Evolutionary conservation across 2,113 vertebrate species (phyloP).

Genomic region (Sebastes schlegelii): DNA sequence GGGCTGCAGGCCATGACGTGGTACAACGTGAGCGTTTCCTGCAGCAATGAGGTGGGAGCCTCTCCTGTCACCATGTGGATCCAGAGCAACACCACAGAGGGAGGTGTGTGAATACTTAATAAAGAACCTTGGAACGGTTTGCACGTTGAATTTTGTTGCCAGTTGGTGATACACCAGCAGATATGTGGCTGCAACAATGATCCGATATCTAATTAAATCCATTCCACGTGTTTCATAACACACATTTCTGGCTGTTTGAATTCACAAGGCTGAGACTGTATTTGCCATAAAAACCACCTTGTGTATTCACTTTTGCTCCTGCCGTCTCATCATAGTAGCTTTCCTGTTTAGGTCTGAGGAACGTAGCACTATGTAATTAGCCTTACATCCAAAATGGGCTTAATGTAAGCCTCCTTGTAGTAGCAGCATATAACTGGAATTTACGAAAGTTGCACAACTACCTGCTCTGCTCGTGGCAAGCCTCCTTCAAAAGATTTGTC

Average conservation of each 20-base stretch:
- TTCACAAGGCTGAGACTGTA: background rate
- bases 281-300: conserved; percentile 6
- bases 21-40: conserved; percentile 91
- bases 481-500: conserved; percentile 22
- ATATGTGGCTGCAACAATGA: background rate
- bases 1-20: conserved; percentile 87
- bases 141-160: background rate
- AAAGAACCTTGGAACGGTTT: background rate
- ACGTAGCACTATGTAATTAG: conserved; percentile 49
- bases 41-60: conserved; percentile 91
- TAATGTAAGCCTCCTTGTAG: conserved; percentile 17
- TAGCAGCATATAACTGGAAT: conserved; percentile 30
- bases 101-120: conserved; percentile 83
- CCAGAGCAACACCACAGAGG: conserved; percentile 90
- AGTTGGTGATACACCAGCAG: background rate
- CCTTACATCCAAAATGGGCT: conserved; percentile 16
- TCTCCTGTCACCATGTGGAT: conserved; percentile 86
- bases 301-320: conserved; percentile 2
- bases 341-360: conserved; percentile 36
- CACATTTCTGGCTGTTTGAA: background rate
- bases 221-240: background rate
- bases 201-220: background rate
- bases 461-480: background rate
- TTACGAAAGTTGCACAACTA: conserved; percentile 19
- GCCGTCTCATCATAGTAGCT: conserved; percentile 7